Conservation (phyloP, 2,797 vertebrate genomes). For the Borostomias antarcticus region DNA sequence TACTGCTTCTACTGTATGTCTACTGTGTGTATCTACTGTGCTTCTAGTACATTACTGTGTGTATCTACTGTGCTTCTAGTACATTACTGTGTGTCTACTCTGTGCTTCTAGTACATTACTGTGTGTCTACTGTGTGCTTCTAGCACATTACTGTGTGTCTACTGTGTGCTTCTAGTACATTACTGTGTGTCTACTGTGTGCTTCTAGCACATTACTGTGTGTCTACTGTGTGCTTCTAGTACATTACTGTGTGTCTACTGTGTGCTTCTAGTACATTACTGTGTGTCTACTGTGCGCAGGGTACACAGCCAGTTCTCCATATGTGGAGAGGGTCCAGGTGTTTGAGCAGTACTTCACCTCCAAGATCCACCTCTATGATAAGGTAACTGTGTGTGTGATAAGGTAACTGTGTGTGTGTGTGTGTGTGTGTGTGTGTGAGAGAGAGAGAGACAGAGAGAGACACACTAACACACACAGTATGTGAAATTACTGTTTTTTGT, state of each 20-base stretch:
- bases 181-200: constrained; percentile 1
- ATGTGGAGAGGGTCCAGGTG: constrained; percentile 87
- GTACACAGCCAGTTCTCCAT: constrained; percentile 84
- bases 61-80: no score
- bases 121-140: no score
- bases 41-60: not conserved
- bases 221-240: not conserved
- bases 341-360: constrained; percentile 91
- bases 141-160: no score
- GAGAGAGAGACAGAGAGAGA: not conserved
- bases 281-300: constrained; percentile 64
- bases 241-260: not conserved
- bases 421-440: not conserved
- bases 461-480: no score
- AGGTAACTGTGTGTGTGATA: constrained; percentile 84
- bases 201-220: no score
- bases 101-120: no score
- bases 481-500: not conserved
- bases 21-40: no score
- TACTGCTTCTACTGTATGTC: no score
- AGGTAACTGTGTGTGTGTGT: constrained; percentile 71
- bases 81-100: no score
- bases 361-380: constrained; percentile 91
- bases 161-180: no score
- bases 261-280: no score